Base-by-base conservation (phyloP, 2,113 vertebrate species). In the Abramis brama region DNA sequence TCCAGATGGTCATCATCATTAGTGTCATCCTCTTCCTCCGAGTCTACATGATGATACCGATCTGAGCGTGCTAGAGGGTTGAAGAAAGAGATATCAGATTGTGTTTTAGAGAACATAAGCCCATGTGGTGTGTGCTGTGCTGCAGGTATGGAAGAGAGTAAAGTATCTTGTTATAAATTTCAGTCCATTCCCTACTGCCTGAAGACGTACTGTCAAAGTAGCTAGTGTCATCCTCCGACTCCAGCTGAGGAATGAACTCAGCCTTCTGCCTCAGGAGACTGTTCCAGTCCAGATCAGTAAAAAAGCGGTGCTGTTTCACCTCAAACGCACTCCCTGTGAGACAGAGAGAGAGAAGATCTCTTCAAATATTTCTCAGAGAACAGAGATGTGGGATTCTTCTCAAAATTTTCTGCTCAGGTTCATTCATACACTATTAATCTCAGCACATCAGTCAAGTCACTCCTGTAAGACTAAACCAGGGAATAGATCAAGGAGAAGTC, bases 171-270 rank as follows among this genome's bases (percentile, higher is more conserved):
- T 60, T 25, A 52, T 36, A 64, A 75, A 52, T 75, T 84, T 10
- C 3, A 73, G 39, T 82, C 15, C 45, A 59, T 25, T 59, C 33
- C 3, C 62, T 55, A 45, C 4, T 68, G 45, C 43, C 12, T 74
- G 5, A 71, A 45, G 39, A 81, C 95, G 94, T 95, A 99, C 98
- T 99, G 94, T 99, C 98, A 91, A 99, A 99, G 93, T 99, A 99
- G 92, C 98, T 99, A 81, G 98, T 99, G 91, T 99, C 98, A 88
- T 99, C 98, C 91, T 99, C 98, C 0, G 97, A 98, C 92, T 99
- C 98, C 90, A 99, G 89, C 86, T 99, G 98, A 7, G 98, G 98
- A 90, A 99, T 98, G 92, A 99, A 99, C 92, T 99, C 98, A 1
- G 98, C 98, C 90, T 99, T 99, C 94, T 99, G 98, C n/a, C 98